Conservation (phyloP, 1,140 invertebrate genomes). For the Lordiphosa collinella region DNA sequence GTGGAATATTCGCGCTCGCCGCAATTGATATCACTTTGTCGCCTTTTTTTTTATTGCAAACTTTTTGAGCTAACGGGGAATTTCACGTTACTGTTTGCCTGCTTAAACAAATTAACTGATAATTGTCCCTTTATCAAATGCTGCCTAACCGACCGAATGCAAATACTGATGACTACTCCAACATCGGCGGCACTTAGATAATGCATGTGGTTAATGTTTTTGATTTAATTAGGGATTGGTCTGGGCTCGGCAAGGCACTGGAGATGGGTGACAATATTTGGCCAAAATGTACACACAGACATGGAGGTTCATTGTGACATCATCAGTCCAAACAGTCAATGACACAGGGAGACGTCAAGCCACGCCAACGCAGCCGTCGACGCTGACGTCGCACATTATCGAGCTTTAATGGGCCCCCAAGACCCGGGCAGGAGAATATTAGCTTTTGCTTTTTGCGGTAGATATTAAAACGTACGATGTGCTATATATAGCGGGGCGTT, state of each 20-base stretch:
- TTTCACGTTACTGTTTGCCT: neutral
- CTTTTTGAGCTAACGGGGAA: too few relatives aligned
- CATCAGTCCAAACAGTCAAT: constrained; percentile 63
- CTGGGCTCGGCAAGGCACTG: constrained; percentile 30
- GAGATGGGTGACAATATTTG: constrained; percentile 15
- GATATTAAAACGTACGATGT: constrained; percentile 25
- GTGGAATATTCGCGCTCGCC: too few relatives aligned
- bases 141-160: constrained; percentile 25
- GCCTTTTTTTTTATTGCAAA: too few relatives aligned
- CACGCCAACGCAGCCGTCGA: constrained; percentile 8
- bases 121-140: constrained; percentile 42
- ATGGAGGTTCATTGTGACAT: constrained; percentile 66
- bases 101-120: constrained; percentile 50
- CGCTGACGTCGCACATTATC: constrained; percentile 58
- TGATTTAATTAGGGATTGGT: constrained; percentile 56
- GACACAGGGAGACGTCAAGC: constrained; percentile 53
- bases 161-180: constrained; percentile 17
- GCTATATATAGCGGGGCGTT: constrained; percentile 21
- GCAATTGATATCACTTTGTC: too few relatives aligned
- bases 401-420: constrained; percentile 60
- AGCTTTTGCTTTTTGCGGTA: constrained; percentile 61
- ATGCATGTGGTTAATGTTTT: constrained; percentile 62
- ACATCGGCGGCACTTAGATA: constrained; percentile 45
- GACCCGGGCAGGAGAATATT: constrained; percentile 49
- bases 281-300: constrained; percentile 38